A percentile compares a stretch with the other conserved stretches of the same genome.
These are phyloP conservation scores for Megaceryle alcyon DNA, from an alignment of 2,797 vertebrate species.

Conservation along the genomic window DNA sequence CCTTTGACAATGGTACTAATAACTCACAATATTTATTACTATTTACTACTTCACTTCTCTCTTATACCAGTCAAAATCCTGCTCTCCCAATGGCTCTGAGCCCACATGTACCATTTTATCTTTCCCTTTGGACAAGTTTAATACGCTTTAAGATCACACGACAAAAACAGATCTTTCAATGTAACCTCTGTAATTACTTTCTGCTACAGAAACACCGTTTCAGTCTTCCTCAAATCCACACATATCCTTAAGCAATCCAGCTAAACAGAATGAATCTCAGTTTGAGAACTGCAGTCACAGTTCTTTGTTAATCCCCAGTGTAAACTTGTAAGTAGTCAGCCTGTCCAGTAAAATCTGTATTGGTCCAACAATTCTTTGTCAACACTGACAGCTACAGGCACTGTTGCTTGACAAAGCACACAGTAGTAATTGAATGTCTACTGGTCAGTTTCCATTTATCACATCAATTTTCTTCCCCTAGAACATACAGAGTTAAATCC, in stretches of 20 bases:
- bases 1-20: neutral
- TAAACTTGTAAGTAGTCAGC: neutral
- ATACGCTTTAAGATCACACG: neutral
- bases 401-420: neutral
- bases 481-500: slow-evolving; percentile 32
- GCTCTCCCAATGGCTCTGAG: neutral
- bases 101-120: neutral
- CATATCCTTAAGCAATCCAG: neutral
- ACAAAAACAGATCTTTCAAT: neutral
- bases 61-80: neutral
- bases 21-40: neutral
- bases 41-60: neutral
- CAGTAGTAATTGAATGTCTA: neutral
- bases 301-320: neutral
- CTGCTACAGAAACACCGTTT: neutral
- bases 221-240: neutral
- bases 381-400: neutral
- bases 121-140: neutral
- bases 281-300: neutral
- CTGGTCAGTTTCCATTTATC: slow-evolving; percentile 17
- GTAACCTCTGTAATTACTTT: neutral
- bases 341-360: neutral
- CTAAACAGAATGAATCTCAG: neutral
- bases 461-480: slow-evolving; percentile 14
- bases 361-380: neutral